phyloP scores from a whole-genome alignment of 2,797 vertebrate species.

The Rhynchotus rufescens region DNA sequence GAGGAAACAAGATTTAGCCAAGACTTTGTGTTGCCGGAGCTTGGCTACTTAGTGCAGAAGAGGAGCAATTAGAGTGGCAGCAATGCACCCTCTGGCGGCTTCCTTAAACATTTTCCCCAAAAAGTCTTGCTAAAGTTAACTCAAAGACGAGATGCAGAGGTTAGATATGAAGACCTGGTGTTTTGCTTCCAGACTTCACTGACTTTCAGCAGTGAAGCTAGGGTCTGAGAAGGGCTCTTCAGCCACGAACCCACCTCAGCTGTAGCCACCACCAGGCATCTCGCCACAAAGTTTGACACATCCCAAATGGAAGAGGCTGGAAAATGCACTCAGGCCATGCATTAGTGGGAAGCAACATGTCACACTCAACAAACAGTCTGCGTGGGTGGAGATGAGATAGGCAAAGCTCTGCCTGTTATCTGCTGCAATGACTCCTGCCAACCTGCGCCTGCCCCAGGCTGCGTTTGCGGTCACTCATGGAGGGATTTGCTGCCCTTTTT shows the following conservation, averaged over 20 bases:
- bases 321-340: background rate
- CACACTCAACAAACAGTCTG: background rate
- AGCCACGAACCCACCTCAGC: background rate
- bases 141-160: background rate
- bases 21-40: background rate
- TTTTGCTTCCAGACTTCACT: background rate
- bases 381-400: slow-evolving; percentile 12
- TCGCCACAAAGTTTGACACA: background rate
- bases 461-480: background rate
- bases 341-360: slow-evolving; percentile 7
- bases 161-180: background rate
- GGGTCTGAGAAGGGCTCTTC: background rate
- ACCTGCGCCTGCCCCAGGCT: background rate
- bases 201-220: background rate
- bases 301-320: background rate
- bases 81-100: slow-evolving; percentile 76
- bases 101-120: background rate
- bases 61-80: slow-evolving; percentile 22
- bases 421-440: background rate
- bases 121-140: background rate
- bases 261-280: background rate
- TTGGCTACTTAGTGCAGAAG: background rate
- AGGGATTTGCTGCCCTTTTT: background rate
- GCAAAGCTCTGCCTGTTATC: background rate
- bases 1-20: background rate